Percentiles rank a stretch among this genome's conserved stretches.
Conservation (phyloP, 92 coral and sea anemone species). For the Palythoa heliodiscus region DNA sequence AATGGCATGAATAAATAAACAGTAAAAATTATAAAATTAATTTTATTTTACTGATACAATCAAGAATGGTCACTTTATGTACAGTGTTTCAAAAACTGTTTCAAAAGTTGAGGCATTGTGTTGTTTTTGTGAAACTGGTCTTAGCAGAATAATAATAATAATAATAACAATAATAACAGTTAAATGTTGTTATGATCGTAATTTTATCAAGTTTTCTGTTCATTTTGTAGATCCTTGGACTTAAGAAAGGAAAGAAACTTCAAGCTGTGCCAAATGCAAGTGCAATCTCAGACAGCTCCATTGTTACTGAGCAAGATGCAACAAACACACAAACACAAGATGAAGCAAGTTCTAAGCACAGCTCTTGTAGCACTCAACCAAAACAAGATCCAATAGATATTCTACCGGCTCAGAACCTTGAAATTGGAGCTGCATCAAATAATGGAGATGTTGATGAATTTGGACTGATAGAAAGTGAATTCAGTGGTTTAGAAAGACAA, state of each 20-base stretch:
- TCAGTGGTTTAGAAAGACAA: slow-evolving; percentile 36
- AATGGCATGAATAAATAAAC: too few relatives aligned
- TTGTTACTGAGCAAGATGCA: slow-evolving; percentile 9
- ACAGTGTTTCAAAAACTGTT: too few relatives aligned
- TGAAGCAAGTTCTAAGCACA: slow-evolving; percentile 23
- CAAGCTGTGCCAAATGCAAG: slow-evolving; percentile 1
- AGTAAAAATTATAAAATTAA: too few relatives aligned
- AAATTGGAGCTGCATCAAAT: slow-evolving; percentile 32
- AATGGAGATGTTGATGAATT: slow-evolving; percentile 50
- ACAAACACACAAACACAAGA: slow-evolving; percentile 19
- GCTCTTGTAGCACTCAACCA: slow-evolving; percentile 19
- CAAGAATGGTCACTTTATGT: too few relatives aligned
- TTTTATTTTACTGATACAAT: too few relatives aligned
- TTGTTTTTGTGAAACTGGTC: too few relatives aligned
- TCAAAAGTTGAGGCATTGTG: too few relatives aligned
- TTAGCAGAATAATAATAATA: too few relatives aligned
- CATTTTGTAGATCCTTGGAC: slow-evolving; percentile 78
- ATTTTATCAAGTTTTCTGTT: not conserved
- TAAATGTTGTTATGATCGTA: not conserved
- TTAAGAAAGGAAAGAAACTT: slow-evolving; percentile 64
- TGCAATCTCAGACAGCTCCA: not conserved
- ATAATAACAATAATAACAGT: too few relatives aligned
- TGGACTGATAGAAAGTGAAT: slow-evolving; percentile 49
- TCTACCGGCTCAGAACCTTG: slow-evolving; percentile 55
- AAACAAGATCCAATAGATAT: slow-evolving; percentile 34